phyloP scores from a whole-genome alignment of 2,888 invertebrate species.

The Synanthedon andrenaeformis region DNA sequence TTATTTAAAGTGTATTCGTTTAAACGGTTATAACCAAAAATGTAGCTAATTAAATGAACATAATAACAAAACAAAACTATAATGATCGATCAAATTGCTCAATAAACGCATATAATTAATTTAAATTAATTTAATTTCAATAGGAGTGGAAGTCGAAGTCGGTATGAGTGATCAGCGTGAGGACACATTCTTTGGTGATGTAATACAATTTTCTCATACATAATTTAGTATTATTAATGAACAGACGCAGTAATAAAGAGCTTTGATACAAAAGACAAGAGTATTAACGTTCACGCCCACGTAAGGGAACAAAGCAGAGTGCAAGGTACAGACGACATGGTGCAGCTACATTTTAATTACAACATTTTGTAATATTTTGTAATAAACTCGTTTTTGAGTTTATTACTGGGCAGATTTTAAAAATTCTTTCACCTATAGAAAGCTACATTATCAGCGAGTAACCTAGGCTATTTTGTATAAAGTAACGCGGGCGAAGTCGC shows the following conservation, averaged over 20 bases:
- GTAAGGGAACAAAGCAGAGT: slow-evolving; percentile 9
- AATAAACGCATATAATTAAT: slow-evolving; percentile 24
- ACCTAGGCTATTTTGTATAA: no score
- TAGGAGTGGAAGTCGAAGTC: slow-evolving; percentile 15
- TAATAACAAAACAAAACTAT: slow-evolving; percentile 9
- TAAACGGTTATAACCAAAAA: not conserved
- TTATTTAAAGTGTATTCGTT: no score
- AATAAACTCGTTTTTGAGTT: no score
- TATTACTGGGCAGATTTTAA: no score
- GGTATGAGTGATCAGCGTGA: slow-evolving; percentile 14
- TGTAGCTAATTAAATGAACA: slow-evolving; percentile 1
- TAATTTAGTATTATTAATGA: slow-evolving; percentile 17
- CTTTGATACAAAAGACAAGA: slow-evolving; percentile 34
- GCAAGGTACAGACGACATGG: not conserved
- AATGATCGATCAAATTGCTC: slow-evolving; percentile 25
- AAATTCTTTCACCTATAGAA: no score
- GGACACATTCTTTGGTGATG: slow-evolving; percentile 20
- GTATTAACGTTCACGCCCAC: slow-evolving; percentile 37
- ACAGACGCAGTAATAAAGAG: slow-evolving; percentile 30
- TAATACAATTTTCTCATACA: slow-evolving; percentile 23
- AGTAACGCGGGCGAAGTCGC: no score
- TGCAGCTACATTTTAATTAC: no score
- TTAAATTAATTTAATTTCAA: no score
- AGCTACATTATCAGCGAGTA: no score
- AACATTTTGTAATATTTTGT: no score